A percentile compares a stretch with the other conserved stretches of the same genome.
These are phyloP conservation scores for Pteronotus mesoamericanus DNA, from an alignment of 2,797 vertebrate genomes.

Conservation along the genomic window DNA sequence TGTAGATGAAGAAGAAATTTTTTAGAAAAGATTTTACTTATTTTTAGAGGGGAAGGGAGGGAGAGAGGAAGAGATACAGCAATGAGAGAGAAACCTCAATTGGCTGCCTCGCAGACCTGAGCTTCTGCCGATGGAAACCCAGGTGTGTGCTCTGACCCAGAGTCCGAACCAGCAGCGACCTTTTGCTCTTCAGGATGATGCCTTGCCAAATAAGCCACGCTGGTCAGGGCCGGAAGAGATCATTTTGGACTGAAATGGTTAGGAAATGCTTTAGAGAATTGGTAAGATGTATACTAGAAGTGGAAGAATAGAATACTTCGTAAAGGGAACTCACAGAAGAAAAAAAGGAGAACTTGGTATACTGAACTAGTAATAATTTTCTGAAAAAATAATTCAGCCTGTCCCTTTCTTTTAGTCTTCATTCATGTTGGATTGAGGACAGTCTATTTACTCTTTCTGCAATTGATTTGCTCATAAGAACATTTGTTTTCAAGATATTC, in stretches of 20 bases:
- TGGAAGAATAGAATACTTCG: not conserved
- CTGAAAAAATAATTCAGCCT: not conserved
- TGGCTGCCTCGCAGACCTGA: not conserved
- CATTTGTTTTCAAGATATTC: constrained; percentile 47
- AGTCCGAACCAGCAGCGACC: not conserved
- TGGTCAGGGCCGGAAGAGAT: not conserved
- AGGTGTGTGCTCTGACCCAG: not conserved
- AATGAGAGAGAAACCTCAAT: not conserved
- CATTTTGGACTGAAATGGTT: constrained; percentile 29
- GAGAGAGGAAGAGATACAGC: not conserved
- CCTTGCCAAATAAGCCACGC: not conserved
- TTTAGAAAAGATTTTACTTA: not conserved
- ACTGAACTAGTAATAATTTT: not conserved
- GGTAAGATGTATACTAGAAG: not conserved
- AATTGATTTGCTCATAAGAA: constrained; percentile 41
- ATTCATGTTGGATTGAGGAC: constrained; percentile 16
- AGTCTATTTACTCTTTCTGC: constrained; percentile 43
- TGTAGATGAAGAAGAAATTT: not conserved
- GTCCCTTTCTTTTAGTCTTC: not conserved
- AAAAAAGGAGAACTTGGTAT: not conserved
- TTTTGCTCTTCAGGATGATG: not conserved
- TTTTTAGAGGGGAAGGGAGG: not conserved
- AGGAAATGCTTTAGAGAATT: constrained; percentile 15
- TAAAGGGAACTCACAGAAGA: not conserved
- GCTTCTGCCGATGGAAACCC: not conserved